These are phyloP conservation scores for Pollenia labialis DNA, from an alignment of 2,888 invertebrate species.

Conservation along the genomic window DNA sequence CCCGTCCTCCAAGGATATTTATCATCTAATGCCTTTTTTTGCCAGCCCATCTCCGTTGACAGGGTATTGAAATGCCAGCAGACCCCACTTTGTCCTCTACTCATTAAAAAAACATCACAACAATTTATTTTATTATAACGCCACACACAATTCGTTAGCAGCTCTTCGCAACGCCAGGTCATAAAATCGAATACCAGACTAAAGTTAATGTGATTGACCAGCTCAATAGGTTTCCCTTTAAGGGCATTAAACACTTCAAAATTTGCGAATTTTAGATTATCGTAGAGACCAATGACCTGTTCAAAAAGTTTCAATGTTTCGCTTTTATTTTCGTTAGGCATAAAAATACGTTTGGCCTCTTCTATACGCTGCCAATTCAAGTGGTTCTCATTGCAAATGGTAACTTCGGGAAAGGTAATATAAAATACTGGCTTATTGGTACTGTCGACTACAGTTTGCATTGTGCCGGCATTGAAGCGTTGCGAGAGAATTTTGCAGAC, in stretches of 20 bases:
- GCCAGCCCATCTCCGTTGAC: conserved; percentile 77
- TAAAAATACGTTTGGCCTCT: conserved; percentile 78
- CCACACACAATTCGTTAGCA: conserved; percentile 84
- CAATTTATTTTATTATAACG: conserved; percentile 82
- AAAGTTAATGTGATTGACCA: conserved; percentile 80
- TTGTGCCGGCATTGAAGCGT: conserved; percentile 80
- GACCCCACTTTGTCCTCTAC: conserved; percentile 84
- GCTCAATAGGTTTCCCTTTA: conserved; percentile 74
- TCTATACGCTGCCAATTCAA: conserved; percentile 82
- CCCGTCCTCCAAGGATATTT: conserved; percentile 80
- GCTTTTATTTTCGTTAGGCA: conserved; percentile 75
- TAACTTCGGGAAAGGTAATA: conserved; percentile 82
- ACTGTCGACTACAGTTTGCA: conserved; percentile 82
- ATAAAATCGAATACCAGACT: conserved; percentile 80
- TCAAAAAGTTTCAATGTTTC: conserved; percentile 77
- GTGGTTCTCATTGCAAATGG: conserved; percentile 82
- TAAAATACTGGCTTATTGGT: conserved; percentile 81
- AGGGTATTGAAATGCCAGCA: conserved; percentile 85
- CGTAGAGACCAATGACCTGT: conserved; percentile 78
- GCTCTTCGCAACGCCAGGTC: conserved; percentile 83
- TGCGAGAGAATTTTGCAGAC: conserved; percentile 81
- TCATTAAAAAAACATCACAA: conserved; percentile 84
- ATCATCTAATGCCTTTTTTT: conserved; percentile 75
- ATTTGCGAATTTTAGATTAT: conserved; percentile 79
- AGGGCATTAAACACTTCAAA: conserved; percentile 79